These are phyloP conservation scores for Anarhynchus alexandrinus DNA, from an alignment of 2,113 vertebrate species.

Conservation along the genomic window DNA sequence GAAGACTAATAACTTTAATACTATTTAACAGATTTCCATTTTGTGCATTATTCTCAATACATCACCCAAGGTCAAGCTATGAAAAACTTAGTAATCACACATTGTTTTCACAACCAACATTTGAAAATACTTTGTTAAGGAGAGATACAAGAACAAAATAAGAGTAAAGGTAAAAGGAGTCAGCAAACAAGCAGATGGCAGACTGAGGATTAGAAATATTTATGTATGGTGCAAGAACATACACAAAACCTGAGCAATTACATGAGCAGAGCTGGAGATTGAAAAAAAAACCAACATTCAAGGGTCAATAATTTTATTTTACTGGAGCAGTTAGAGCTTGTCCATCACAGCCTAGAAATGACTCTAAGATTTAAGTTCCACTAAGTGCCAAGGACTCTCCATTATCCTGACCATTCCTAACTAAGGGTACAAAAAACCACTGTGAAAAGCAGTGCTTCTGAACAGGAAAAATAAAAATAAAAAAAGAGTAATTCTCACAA, in stretches of 20 bases:
- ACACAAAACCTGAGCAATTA: background rate
- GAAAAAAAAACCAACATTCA: background rate
- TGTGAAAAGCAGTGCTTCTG: background rate
- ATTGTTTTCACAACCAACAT: background rate
- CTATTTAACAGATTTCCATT: background rate
- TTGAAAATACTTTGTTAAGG: background rate
- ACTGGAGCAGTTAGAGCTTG: background rate
- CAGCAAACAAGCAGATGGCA: background rate
- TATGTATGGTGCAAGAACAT: background rate
- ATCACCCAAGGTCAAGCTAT: background rate
- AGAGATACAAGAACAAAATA: background rate
- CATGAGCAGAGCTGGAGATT: background rate
- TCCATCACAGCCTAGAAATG: background rate
- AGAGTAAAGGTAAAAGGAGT: background rate
- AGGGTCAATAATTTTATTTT: background rate
- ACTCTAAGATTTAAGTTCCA: background rate
- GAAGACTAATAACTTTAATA: background rate
- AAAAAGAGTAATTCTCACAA: background rate
- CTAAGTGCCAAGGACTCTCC: background rate
- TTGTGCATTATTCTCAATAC: background rate
- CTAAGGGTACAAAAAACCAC: accelerated
- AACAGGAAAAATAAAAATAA: background rate
- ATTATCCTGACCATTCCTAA: background rate
- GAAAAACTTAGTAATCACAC: background rate
- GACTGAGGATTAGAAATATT: background rate